Percentiles rank a stretch among this genome's conserved stretches.
These are phyloP conservation scores for Alfaro cultratus DNA, from an alignment of 2,797 vertebrate species.

Conservation along the genomic window DNA sequence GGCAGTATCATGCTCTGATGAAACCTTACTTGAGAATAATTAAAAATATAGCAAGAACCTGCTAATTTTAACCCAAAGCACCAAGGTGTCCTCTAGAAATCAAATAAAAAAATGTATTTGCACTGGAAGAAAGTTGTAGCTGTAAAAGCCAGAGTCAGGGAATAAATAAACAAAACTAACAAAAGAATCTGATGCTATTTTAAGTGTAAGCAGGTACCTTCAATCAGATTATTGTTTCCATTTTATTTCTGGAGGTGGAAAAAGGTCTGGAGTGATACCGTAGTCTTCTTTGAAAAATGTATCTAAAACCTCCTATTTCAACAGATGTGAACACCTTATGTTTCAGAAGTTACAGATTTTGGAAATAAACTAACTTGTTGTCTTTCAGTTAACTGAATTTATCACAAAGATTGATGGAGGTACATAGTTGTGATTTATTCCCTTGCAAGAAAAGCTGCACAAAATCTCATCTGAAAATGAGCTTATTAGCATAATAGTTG, in stretches of 20 bases:
- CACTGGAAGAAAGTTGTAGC: background rate
- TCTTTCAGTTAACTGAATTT: constrained; percentile 4
- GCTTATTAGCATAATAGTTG: background rate
- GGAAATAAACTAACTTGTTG: background rate
- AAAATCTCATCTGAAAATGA: background rate
- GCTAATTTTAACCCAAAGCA: background rate
- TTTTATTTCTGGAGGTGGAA: background rate
- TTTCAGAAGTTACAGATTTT: constrained; percentile 11
- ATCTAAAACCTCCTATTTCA: background rate
- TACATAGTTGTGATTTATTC: background rate
- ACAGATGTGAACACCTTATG: background rate
- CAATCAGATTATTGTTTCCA: background rate
- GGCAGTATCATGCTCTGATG: background rate
- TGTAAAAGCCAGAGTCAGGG: background rate
- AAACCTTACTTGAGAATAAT: background rate
- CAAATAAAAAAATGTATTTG: background rate
- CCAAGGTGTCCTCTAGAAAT: background rate
- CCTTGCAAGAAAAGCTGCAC: background rate
- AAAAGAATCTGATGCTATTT: background rate
- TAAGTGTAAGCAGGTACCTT: background rate
- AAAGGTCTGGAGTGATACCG: background rate
- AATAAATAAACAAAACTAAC: background rate
- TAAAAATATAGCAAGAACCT: background rate
- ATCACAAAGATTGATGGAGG: background rate
- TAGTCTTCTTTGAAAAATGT: background rate